Base-by-base conservation (phyloP, 2,113 vertebrate genomes). In the Prochilodus magdalenae region DNA sequence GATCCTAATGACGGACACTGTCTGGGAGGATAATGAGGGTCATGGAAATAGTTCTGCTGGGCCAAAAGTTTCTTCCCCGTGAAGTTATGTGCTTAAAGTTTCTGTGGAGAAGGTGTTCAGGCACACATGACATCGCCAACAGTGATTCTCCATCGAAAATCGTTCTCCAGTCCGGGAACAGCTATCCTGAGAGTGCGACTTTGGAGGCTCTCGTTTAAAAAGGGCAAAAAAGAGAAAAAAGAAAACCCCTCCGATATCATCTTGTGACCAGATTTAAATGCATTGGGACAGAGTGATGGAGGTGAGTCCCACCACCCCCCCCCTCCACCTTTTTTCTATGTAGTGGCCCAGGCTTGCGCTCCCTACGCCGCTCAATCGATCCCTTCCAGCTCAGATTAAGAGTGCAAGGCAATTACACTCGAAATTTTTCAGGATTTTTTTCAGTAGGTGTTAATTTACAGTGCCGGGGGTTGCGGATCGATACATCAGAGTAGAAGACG, bases 381-480 rank as follows among this genome's bases (percentile, higher is more conserved):
- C 88, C 89, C 87, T 90, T 91, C 89, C 88, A 92, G 92, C 89
- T 89, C 92, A 92, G 93, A 95, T 94, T 94, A 94, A 93, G 92
- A 93, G 92, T 83, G 89, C 91, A 95, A 93, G 90, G 91, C 93
- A 95, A 95, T 95, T 94, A 94, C 89, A 70, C 89, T 93, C 95
- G 93, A 91, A 93, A 94, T 94, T 94, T 89, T 93, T 92, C 92
- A 91, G 90, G n/a, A n/a, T 7, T 87, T 89, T 82, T 85, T 91
- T 94, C 90, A 90, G 81, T 87, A 92, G 89, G 82, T 91, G 88
- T 92, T 95, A 94, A 95, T 95, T 95, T 95, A 94, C 93, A 94
- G 90, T 86, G 89, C 92, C 83, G 82, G 86, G 87, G 84, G 88
- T 88, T 77, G 44, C 7, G 82, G 79, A 96, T 97, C 93, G 79